Evolutionary conservation across 2,113 vertebrate species (phyloP), one percentile per base, ranked within the genome.

Genomic region (Chaetura pelagica): DNA sequence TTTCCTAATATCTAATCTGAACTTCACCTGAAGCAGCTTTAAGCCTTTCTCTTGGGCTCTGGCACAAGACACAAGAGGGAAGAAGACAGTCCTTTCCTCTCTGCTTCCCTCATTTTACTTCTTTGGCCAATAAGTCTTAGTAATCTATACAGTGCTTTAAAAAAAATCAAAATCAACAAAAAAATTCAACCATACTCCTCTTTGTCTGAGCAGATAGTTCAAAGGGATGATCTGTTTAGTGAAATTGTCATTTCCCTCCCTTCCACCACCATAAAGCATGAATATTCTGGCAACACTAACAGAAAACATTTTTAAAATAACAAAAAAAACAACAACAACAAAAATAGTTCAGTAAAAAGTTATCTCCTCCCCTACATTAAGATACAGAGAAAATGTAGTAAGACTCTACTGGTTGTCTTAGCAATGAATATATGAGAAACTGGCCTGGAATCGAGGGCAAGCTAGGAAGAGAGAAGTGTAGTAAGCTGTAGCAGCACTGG

Each of bases 371-470:
- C 4, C n/a, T 30, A 68, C 57, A 32, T 1, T 1, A 79, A 69
- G 19, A 68, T 52, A 23, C 0, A 64, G 9, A 27, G 18, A 22
- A 51, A 54, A 26, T 23, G 21, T 46, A 26, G 48, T 23, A 21
- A 59, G 7, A 71, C 35, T 30, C 8, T 29, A 5, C 21, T 12
- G 15, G 15, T 13, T 34, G 23, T 35, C 15, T 49, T 14, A 62
- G 30, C 19, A 61, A 4, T 7, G 2, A 1, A 5, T 34, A 15
- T 5, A 3, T 4, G 14, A 76, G 19, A 79, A 21, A 22, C 24
- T 51, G 40, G 12, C 35, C 38, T 15, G 57, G 32, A 49, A 79
- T 1, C 0, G 0, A 29, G 17, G 10, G 20, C 34, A 75, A 11
- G 19, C 18, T 27, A 44, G 6, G 8, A 58, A 35, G 19, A 35